Evolutionary conservation across 2,888 invertebrate species (phyloP), one percentile per base, ranked within the genome.

Genomic region (Ceriagrion tenellum): DNA sequence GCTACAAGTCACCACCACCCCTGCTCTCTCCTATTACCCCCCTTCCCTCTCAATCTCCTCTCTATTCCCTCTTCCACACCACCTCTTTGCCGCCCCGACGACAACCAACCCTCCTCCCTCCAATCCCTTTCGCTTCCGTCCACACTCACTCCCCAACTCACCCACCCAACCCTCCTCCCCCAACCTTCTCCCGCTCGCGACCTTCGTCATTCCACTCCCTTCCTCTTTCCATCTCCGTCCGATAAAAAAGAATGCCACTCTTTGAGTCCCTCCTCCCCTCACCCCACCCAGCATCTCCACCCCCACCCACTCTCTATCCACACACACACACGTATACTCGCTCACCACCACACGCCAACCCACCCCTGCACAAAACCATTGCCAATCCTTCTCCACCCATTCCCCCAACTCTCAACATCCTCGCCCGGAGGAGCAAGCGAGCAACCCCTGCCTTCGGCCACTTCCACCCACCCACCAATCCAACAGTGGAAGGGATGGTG

Each of bases 181-280:
- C 20, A 35, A 13, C 35, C 55, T 26, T 18, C 55, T 55, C 55
- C 55, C 89, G 18, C 89, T 26, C 89, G 55, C 89, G 55, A 55
- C 89, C 89, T 89, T 89, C 89, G n/a, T 89, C 89, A 55, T 89
- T 89, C 89, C 55, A 26, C 55, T 55, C 89, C 10, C 81, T 81
- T 81, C 55, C 55, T n/a, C 40, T 16, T 35, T 89, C 89, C 55
- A 89, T 89, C 89, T 89, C 55, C 55, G 89, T 55, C 89, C 89
- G 89, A 89, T 89, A 89, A 89, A 89, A 89, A 59, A 89, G 55
- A 89, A 55, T 89, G 89, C 89, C 89, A 89, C 89, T 55, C 55
- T 89, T 55, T 89, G 40, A 47, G 47, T 8, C 47, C 59, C 59
- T 10, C 59, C 59, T 59, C n/a, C 55, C 89, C 89, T n/a, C 55